These are phyloP conservation scores for Gnathonemus echidnorhynchus DNA, from an alignment of 2,113 vertebrate genomes.

Conservation along the genomic window DNA sequence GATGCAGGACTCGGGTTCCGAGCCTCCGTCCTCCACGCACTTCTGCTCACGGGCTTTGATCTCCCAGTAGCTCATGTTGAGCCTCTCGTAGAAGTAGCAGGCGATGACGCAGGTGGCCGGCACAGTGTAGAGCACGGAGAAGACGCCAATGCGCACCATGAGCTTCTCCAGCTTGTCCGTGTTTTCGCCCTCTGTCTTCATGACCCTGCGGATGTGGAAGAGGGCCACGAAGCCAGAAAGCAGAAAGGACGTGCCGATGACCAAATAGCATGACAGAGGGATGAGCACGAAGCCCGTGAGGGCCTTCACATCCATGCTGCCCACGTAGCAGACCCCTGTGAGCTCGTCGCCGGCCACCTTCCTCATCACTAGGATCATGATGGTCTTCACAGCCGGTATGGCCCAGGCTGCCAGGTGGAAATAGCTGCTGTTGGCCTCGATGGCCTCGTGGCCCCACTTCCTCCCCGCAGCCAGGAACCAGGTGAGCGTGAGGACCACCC, in stretches of 20 bases:
- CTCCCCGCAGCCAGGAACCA: slow-evolving; percentile 95
- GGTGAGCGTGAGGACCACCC: slow-evolving; percentile 90
- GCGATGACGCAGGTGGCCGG: slow-evolving; percentile 94
- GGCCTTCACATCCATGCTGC: slow-evolving; percentile 90
- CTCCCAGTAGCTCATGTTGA: slow-evolving; percentile 91
- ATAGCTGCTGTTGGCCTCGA: slow-evolving; percentile 96
- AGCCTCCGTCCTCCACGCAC: slow-evolving; percentile 57
- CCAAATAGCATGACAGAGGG: slow-evolving; percentile 86
- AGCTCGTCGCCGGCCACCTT: slow-evolving; percentile 93
- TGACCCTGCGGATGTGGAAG: slow-evolving; percentile 90
- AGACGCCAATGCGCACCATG: slow-evolving; percentile 94
- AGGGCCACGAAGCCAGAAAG: slow-evolving; percentile 93
- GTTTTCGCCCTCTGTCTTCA: slow-evolving; percentile 95
- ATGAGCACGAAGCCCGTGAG: slow-evolving; percentile 88
- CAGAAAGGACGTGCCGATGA: slow-evolving; percentile 89
- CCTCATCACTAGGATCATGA: slow-evolving; percentile 89
- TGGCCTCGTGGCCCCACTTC: slow-evolving; percentile 97
- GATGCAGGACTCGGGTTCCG: slow-evolving; percentile 72
- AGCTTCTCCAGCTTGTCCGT: slow-evolving; percentile 93
- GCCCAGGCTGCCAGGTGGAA: slow-evolving; percentile 96
- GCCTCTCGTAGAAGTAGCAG: slow-evolving; percentile 91
- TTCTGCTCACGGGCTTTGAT: slow-evolving; percentile 67
- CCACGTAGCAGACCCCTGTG: slow-evolving; percentile 89
- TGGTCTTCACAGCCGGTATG: slow-evolving; percentile 89
- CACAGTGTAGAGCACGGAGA: slow-evolving; percentile 89